These are phyloP conservation scores for Marmota monax DNA, from an alignment of 2,113 vertebrate species.

Conservation along the genomic window DNA sequence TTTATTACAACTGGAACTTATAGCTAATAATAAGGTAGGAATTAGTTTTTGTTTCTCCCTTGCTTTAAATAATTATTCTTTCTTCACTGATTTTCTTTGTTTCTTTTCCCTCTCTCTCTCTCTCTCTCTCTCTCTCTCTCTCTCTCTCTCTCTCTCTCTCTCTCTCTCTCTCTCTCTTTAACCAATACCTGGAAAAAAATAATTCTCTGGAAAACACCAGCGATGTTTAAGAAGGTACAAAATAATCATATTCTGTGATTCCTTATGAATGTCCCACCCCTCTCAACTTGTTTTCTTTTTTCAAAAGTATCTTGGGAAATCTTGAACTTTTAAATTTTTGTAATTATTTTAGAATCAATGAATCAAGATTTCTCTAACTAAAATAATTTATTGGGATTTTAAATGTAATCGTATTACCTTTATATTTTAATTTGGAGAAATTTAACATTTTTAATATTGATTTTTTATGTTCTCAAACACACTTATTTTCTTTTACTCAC, in stretches of 20 bases:
- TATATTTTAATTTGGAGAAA: neutral
- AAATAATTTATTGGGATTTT: neutral
- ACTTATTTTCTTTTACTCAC: neutral
- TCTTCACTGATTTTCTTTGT: neutral
- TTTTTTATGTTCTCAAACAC: neutral
- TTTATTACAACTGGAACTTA: conserved; percentile 2
- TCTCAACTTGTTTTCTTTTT: neutral
- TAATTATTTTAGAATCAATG: conserved; percentile 8
- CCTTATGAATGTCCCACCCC: neutral
- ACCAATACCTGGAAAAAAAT: neutral
- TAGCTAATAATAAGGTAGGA: neutral
- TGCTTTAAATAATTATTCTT: neutral
- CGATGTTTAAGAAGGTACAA: neutral
- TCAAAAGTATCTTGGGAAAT: neutral
- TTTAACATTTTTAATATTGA: conserved; percentile 3
- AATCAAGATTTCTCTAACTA: neutral
- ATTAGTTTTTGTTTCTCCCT: neutral
- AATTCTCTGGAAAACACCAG: neutral
- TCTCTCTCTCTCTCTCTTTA: neutral
- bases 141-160: too few species aligned
- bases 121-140: neutral
- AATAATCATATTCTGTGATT: neutral
- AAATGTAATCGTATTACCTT: neutral
- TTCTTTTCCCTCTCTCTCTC: too few species aligned
- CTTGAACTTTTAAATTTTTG: neutral